phyloP scores from a whole-genome alignment of 1,140 invertebrate species.

The Drosophila cardini region DNA sequence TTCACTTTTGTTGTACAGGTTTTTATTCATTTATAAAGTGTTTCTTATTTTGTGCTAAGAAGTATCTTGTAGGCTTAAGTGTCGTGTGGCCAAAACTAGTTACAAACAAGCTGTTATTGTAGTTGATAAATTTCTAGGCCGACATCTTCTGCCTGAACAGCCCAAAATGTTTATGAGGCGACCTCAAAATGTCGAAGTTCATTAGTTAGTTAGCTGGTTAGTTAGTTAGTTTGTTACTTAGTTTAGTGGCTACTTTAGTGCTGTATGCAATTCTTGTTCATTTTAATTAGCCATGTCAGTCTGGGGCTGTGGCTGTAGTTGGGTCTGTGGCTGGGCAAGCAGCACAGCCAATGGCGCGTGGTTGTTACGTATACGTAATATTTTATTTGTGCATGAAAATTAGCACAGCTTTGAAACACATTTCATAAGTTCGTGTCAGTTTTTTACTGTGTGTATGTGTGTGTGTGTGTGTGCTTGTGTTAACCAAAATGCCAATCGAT shows the following conservation, averaged over 20 bases:
- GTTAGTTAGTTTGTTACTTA: constrained; percentile 8
- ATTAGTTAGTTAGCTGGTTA: constrained; percentile 20
- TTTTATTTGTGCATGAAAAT: constrained; percentile 69
- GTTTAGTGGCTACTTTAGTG: constrained; percentile 8
- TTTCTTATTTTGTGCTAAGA: constrained; percentile 49
- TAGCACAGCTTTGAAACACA: constrained; percentile 63
- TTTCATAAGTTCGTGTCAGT: constrained; percentile 33
- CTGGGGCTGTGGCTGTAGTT: constrained; percentile 26
- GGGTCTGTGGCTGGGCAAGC: constrained; percentile 28
- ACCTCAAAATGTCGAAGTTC: constrained; percentile 81
- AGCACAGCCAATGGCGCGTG: constrained; percentile 57
- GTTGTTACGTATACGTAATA: constrained; percentile 74
- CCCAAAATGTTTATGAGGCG: constrained; percentile 30
- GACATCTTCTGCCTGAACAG: constrained; percentile 39
- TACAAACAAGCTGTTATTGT: constrained; percentile 49
- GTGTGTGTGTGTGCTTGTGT: neutral
- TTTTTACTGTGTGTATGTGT: neutral
- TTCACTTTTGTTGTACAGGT: constrained; percentile 71
- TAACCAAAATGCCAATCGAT: constrained; percentile 52
- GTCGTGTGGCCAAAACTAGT: constrained; percentile 63
- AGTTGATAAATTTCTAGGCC: constrained; percentile 68
- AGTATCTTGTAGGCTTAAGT: constrained; percentile 79
- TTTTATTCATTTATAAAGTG: constrained; percentile 20
- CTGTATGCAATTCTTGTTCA: constrained; percentile 20
- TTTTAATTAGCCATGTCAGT: constrained; percentile 62